Evolutionary conservation across 2,797 vertebrate genomes (phyloP).

Genomic region (Brotula barbata): DNA sequence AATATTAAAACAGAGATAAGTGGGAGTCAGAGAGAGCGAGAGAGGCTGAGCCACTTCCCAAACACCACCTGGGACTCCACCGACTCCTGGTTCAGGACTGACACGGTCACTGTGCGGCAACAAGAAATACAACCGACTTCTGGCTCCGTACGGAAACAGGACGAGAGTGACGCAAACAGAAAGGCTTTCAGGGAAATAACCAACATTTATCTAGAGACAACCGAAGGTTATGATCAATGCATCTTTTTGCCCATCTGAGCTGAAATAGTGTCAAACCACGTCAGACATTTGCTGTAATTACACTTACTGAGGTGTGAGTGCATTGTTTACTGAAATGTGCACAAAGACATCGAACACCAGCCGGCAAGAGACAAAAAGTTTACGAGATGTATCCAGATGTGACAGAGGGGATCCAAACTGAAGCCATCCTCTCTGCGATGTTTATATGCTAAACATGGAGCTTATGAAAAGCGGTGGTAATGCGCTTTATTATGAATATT

Average conservation of each 20-base stretch:
- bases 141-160: conserved; percentile 2
- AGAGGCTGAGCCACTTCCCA: conserved; percentile 23
- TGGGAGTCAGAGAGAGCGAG: conserved; percentile 3
- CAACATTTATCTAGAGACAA: conserved; percentile 25
- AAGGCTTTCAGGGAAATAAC: conserved; percentile 18
- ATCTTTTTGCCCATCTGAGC: background rate
- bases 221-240: conserved; percentile 38
- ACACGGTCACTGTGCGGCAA: conserved; percentile 17
- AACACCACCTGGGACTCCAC: conserved; percentile 50
- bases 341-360: conserved; percentile 6
- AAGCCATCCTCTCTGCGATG: conserved; percentile 27
- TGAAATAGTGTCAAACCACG: conserved; percentile 13
- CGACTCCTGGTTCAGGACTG: conserved; percentile 5
- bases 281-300: conserved; percentile 7
- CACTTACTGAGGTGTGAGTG: background rate
- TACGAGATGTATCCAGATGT: conserved; percentile 21
- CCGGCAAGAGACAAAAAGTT: conserved; percentile 14
- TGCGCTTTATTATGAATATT: conserved; percentile 44
- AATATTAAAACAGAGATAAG: conserved; percentile 48
- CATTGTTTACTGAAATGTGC: background rate
- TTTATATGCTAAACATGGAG: conserved; percentile 62
- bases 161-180: conserved; percentile 29
- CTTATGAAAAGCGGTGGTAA: conserved; percentile 49
- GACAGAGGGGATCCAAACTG: conserved; percentile 16
- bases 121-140: background rate